A percentile compares a stretch with the other conserved stretches of the same genome.
Conservation (phyloP, 2,888 invertebrate genomes). For the Ornithoptera alexandrae region DNA sequence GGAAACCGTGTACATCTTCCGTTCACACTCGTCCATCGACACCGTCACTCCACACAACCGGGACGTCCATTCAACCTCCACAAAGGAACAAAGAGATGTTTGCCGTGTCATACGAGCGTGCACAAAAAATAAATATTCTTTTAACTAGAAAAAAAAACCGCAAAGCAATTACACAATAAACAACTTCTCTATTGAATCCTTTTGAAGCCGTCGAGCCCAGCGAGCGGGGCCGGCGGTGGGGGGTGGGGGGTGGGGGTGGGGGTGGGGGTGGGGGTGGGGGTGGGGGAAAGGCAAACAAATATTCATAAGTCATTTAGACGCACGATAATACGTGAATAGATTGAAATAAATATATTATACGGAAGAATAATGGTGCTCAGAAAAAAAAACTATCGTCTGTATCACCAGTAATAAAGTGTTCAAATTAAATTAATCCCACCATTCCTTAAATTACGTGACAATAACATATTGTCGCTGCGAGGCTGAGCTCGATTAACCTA, state of each 20-base stretch:
- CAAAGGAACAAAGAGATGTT: constrained; percentile 18
- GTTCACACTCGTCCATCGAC: constrained; percentile 15
- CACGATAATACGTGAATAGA: constrained; percentile 27
- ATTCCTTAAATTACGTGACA: constrained; percentile 67
- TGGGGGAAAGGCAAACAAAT: constrained; percentile 7
- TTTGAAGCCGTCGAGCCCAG: constrained; percentile 2
- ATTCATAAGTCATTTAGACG: constrained; percentile 25
- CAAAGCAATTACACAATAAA: constrained; percentile 11
- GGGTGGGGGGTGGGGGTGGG: no score
- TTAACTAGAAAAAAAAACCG: constrained; percentile 10
- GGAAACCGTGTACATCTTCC: not conserved
- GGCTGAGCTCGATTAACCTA: constrained; percentile 53
- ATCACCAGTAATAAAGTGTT: constrained; percentile 56
- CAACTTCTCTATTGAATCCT: constrained; percentile 4
- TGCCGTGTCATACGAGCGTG: constrained; percentile 11
- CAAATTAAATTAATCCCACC: constrained; percentile 62
- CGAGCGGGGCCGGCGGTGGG: no score
- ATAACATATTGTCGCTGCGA: constrained; percentile 59
- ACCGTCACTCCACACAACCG: constrained; percentile 16
- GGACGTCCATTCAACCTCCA: constrained; percentile 13
- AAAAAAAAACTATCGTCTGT: constrained; percentile 51
- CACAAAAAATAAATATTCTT: constrained; percentile 26
- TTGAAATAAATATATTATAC: constrained; percentile 30
- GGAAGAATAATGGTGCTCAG: constrained; percentile 33
- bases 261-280: no score